These are phyloP conservation scores for Bufotes viridis DNA, from an alignment of 2,797 vertebrate species.

Conservation along the genomic window DNA sequence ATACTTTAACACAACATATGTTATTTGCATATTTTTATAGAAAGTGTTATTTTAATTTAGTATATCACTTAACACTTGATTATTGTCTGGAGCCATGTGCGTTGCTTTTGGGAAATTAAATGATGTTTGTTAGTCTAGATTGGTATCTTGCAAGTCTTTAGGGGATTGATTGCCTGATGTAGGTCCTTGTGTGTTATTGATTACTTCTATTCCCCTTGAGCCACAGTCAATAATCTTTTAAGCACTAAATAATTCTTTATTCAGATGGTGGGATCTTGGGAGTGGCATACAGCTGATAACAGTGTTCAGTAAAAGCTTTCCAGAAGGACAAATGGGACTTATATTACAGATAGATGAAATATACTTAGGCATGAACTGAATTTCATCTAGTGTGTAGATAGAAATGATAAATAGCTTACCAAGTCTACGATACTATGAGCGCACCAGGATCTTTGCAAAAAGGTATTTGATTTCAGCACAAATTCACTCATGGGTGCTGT, in stretches of 20 bases:
- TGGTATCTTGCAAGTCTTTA: slow-evolving; percentile 2
- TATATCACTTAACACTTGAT: background rate
- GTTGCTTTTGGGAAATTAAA: slow-evolving; percentile 12
- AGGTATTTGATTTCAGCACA: background rate
- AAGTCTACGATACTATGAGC: background rate
- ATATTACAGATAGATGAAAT: background rate
- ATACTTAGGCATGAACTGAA: too few species aligned
- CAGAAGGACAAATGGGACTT: background rate
- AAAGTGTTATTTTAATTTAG: background rate
- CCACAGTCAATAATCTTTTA: slow-evolving; percentile 33
- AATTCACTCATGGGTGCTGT: background rate
- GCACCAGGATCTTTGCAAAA: background rate
- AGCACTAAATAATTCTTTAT: slow-evolving; percentile 39
- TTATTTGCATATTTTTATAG: background rate
- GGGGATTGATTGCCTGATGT: slow-evolving; percentile 18
- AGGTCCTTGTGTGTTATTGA: slow-evolving; percentile 16
- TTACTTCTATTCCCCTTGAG: slow-evolving; percentile 22
- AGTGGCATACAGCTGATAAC: slow-evolving; percentile 21
- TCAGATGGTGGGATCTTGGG: slow-evolving; percentile 13
- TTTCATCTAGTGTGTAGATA: too few species aligned
- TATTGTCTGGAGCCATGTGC: background rate
- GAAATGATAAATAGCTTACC: background rate
- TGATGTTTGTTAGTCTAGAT: background rate
- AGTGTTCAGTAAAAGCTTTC: slow-evolving; percentile 1
- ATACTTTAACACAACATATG: background rate